Evolutionary conservation across 2,113 vertebrate genomes (phyloP).

Genomic region (Stigmatopora argus): DNA sequence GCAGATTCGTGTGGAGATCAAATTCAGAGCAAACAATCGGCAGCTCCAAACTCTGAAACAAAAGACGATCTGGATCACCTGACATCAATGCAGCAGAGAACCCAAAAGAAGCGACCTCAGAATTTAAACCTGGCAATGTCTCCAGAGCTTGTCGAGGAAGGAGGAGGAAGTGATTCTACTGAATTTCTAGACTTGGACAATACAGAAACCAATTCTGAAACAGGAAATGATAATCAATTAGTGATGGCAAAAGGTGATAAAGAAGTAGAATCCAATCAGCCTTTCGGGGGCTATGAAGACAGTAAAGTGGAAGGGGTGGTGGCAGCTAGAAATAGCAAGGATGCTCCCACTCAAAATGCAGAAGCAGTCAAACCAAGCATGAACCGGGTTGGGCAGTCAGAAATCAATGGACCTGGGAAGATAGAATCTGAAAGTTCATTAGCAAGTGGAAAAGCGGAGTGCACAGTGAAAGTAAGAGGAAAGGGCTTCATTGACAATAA

Average conservation of each 20-base stretch:
- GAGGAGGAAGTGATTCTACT: slow-evolving; percentile 50
- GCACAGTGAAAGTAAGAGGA: slow-evolving; percentile 41
- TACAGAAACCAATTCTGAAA: slow-evolving; percentile 20
- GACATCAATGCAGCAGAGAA: slow-evolving; percentile 46
- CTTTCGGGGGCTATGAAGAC: slow-evolving; percentile 28
- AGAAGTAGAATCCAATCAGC: slow-evolving; percentile 32
- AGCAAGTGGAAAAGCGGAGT: slow-evolving; percentile 40
- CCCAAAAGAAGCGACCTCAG: slow-evolving; percentile 63
- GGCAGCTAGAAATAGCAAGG: slow-evolving; percentile 21
- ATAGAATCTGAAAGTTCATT: slow-evolving; percentile 33
- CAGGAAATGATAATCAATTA: slow-evolving; percentile 31
- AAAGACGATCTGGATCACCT: slow-evolving; percentile 28
- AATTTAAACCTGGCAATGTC: slow-evolving; percentile 69
- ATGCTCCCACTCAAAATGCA: slow-evolving; percentile 24
- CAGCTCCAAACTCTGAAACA: slow-evolving; percentile 27
- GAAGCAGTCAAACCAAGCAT: slow-evolving; percentile 35
- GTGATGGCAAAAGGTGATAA: slow-evolving; percentile 32
- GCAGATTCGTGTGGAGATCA: slow-evolving; percentile 42
- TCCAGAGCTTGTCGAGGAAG: slow-evolving; percentile 55
- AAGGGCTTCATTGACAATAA: slow-evolving; percentile 57
- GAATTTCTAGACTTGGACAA: slow-evolving; percentile 55
- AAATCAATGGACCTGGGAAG: slow-evolving; percentile 60
- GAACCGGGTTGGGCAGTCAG: slow-evolving; percentile 22
- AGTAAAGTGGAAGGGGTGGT: slow-evolving; percentile 33
- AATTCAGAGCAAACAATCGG: slow-evolving; percentile 41